Evolutionary conservation across 2,113 vertebrate species (phyloP).

Genomic region (Eupsittula cactorum): DNA sequence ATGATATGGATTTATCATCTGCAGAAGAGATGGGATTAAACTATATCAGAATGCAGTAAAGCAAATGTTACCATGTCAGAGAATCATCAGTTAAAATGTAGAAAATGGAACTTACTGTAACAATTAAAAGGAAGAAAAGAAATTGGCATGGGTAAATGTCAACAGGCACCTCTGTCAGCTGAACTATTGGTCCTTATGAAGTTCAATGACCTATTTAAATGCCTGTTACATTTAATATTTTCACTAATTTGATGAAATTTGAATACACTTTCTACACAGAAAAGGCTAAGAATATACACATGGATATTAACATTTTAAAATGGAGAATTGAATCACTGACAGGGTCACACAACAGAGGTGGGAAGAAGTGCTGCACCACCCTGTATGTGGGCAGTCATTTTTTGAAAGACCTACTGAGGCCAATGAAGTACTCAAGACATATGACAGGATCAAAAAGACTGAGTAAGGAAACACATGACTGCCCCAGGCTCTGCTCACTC

Average conservation of each 20-base stretch:
- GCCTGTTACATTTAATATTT: neutral
- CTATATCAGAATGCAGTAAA: neutral
- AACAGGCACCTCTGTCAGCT: neutral
- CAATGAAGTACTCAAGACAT: neutral
- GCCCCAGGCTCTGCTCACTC: neutral
- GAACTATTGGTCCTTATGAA: neutral
- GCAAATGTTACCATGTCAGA: neutral
- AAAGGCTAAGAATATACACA: neutral
- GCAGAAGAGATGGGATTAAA: neutral
- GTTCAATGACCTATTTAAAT: neutral
- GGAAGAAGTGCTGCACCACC: neutral
- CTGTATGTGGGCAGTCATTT: fast-evolving
- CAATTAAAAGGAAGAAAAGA: neutral
- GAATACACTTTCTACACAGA: neutral
- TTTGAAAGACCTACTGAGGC: neutral
- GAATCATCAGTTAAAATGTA: neutral
- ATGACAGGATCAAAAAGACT: neutral
- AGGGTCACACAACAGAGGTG: neutral
- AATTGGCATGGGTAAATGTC: neutral
- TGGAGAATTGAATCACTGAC: neutral
- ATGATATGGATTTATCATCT: neutral
- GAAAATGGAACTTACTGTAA: neutral
- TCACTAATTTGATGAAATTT: neutral
- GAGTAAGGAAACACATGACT: neutral
- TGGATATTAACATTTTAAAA: neutral